phyloP scores from a whole-genome alignment of 2,888 invertebrate genomes.

The Perizoma affinitatum region DNA sequence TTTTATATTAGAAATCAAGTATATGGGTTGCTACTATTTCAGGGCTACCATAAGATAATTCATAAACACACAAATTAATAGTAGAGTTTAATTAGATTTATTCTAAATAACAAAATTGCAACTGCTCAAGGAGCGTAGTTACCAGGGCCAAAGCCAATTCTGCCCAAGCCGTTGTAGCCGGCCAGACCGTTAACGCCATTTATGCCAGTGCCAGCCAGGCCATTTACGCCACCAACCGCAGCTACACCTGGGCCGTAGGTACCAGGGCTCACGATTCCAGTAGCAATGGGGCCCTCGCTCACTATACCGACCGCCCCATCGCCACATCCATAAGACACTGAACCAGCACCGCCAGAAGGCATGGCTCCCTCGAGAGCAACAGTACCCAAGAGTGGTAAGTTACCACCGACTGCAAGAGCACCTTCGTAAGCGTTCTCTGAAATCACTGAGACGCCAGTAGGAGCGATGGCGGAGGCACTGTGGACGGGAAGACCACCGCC shows the following conservation, averaged over 20 bases:
- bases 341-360: slow-evolving; percentile 36
- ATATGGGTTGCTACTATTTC: too few relatives aligned
- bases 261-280: slow-evolving; percentile 26
- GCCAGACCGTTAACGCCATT: slow-evolving; percentile 14
- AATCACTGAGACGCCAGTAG: slow-evolving; percentile 34
- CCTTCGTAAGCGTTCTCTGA: slow-evolving; percentile 43
- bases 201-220: slow-evolving; percentile 8
- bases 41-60: too few relatives aligned
- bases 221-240: slow-evolving; percentile 9
- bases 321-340: slow-evolving; percentile 39
- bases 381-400: slow-evolving; percentile 39
- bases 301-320: slow-evolving; percentile 40
- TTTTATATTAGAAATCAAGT: too few relatives aligned
- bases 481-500: slow-evolving; percentile 38
- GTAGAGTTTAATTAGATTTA: too few relatives aligned
- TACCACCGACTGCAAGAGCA: slow-evolving; percentile 30
- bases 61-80: too few relatives aligned
- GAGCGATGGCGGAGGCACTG: slow-evolving; percentile 37
- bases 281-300: slow-evolving; percentile 31
- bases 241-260: slow-evolving; percentile 16
- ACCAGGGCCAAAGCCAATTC: slow-evolving; percentile 23
- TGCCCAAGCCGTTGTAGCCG: slow-evolving; percentile 23
- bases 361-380: slow-evolving; percentile 35
- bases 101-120: not conserved
- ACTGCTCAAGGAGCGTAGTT: slow-evolving; percentile 22